phyloP scores from a whole-genome alignment of 2,888 invertebrate genomes.

The Pseudococcus viburni region DNA sequence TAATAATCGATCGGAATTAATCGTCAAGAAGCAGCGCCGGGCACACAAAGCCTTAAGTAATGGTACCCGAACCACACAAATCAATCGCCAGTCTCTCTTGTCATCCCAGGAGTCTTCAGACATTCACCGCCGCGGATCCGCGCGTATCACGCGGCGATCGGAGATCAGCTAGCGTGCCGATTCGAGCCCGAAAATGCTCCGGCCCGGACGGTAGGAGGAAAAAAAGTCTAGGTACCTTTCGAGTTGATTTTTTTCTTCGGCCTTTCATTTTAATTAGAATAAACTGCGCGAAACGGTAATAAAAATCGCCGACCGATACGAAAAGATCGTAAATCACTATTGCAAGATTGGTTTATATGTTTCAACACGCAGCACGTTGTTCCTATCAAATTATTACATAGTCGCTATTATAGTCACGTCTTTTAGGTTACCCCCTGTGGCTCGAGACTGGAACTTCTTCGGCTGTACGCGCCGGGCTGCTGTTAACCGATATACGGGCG shows the following conservation, averaged over 20 bases:
- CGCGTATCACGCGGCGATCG: slow-evolving; percentile 3
- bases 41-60: neutral
- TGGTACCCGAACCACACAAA: neutral
- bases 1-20: slow-evolving; percentile 30
- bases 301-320: slow-evolving; percentile 35
- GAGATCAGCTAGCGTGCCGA: neutral
- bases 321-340: slow-evolving; percentile 58
- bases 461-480: slow-evolving; percentile 23
- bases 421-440: slow-evolving; percentile 63
- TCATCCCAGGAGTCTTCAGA: slow-evolving; percentile 34
- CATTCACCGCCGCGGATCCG: neutral
- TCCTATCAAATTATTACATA: slow-evolving; percentile 64
- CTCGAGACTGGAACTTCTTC: slow-evolving; percentile 54
- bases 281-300: slow-evolving; percentile 50
- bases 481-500: slow-evolving; percentile 61
- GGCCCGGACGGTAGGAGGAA: no score
- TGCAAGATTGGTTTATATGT: slow-evolving; percentile 63
- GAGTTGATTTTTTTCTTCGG: neutral
- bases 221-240: neutral
- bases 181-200: neutral
- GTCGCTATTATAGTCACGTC: slow-evolving; percentile 64
- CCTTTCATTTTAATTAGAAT: slow-evolving; percentile 51
- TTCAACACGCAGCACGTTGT: slow-evolving; percentile 63
- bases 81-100: neutral
- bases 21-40: neutral